These are phyloP conservation scores for Antheraea pernyi DNA, from an alignment of 1,140 invertebrate genomes.

Conservation along the genomic window DNA sequence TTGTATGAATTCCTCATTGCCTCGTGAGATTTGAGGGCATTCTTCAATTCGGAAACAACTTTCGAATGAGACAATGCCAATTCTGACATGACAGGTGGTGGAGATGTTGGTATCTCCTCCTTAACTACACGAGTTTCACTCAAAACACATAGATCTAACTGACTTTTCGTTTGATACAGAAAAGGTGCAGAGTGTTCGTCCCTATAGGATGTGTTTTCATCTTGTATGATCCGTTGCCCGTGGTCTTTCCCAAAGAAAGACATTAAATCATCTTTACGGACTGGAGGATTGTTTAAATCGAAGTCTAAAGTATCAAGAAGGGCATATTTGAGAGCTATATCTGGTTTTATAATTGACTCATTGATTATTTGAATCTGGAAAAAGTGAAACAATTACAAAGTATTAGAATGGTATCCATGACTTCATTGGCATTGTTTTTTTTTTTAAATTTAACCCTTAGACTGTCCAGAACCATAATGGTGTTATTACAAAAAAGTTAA, in stretches of 20 bases:
- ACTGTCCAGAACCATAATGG: too few species aligned
- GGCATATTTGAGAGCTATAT: slow-evolving; percentile 84
- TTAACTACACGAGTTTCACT: slow-evolving; percentile 49
- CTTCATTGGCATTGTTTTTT: too few species aligned
- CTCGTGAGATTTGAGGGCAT: slow-evolving; percentile 71
- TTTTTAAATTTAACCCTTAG: too few species aligned
- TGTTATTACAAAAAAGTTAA: too few species aligned
- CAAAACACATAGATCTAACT: slow-evolving; percentile 84
- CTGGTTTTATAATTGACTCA: slow-evolving; percentile 88
- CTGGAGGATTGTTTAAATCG: slow-evolving; percentile 64
- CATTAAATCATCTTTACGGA: slow-evolving; percentile 67
- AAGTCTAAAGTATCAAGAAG: slow-evolving; percentile 70
- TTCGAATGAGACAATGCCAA: slow-evolving; percentile 71
- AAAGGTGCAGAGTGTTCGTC: slow-evolving; percentile 91
- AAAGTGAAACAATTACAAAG: neutral
- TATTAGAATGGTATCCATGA: neutral
- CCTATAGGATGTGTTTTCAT: slow-evolving; percentile 80
- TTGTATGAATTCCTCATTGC: slow-evolving; percentile 52
- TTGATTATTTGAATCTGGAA: slow-evolving; percentile 82
- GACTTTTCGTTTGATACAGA: slow-evolving; percentile 88
- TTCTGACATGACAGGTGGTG: slow-evolving; percentile 60
- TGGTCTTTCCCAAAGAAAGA: slow-evolving; percentile 76
- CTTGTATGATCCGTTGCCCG: slow-evolving; percentile 72
- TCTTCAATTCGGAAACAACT: slow-evolving; percentile 73
- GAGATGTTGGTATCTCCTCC: slow-evolving; percentile 45